A percentile compares a stretch with the other conserved stretches of the same genome.
Conservation (phyloP, 2,797 vertebrate species). For the Schizopygopsis pylzovi region DNA sequence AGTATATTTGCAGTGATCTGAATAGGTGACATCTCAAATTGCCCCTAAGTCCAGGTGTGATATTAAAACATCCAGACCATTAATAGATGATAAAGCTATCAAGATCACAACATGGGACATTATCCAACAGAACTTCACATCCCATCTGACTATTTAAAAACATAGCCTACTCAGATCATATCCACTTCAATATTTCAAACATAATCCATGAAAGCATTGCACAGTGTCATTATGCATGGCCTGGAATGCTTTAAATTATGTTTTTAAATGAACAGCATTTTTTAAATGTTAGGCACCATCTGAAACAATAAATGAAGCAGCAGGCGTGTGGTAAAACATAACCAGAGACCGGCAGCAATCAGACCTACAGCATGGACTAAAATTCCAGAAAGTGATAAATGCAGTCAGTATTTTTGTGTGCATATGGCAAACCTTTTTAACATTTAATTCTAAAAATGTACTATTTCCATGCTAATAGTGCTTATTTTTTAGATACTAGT, state of each 20-base stretch:
- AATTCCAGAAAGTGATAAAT: slow-evolving; percentile 37
- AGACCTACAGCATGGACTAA: slow-evolving; percentile 36
- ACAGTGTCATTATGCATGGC: slow-evolving; percentile 26
- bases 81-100: background rate
- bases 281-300: slow-evolving; percentile 66
- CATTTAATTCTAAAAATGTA: background rate
- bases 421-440: background rate
- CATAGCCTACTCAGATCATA: background rate
- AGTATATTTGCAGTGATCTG: background rate
- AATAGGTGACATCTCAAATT: background rate
- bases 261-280: slow-evolving; percentile 55
- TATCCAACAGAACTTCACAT: background rate
- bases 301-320: slow-evolving; percentile 41
- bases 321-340: slow-evolving; percentile 25
- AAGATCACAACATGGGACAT: background rate
- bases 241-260: slow-evolving; percentile 49
- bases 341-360: slow-evolving; percentile 21
- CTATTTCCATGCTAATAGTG: background rate
- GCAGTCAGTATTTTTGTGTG: background rate
- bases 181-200: slow-evolving; percentile 48
- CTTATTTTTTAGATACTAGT: background rate
- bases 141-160: background rate
- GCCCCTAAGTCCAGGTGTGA: background rate
- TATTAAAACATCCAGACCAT: slow-evolving; percentile 8
- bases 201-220: slow-evolving; percentile 63